Base-by-base conservation (phyloP, 2,113 vertebrate species). In the Pseudorectes ferrugineus region DNA sequence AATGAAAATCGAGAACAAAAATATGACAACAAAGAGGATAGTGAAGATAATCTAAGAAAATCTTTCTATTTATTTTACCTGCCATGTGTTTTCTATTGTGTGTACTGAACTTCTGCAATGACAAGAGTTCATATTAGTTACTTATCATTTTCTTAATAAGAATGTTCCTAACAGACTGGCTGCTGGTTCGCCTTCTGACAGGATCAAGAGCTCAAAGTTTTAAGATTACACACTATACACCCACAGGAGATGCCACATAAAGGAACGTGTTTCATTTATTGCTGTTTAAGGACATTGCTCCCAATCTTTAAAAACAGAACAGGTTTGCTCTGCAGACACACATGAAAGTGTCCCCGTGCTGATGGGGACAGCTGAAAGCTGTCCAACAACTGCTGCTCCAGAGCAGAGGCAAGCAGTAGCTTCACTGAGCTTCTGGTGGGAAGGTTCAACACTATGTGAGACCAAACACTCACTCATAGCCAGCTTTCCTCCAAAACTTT, bases 321-420 rank as follows among this genome's bases (percentile, higher is more conserved):
- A 81, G 11, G 14, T 49, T 92, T 88, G 35, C 55, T 81, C 25
- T 45, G 49, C 26, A 76, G 45, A 28, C 36, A 67, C 43, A 36
- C 45, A 14, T 13, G 5, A 1, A 73, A 61, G 14, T 55, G 61
- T 20, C 46, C 28, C 38, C 28, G 43, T 15, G 70, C 61, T 82
- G 45, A 40, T 0, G 2, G 45, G 15, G 36, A 28, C 42, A n/a
- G 25, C 65, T 62, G 25, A 40, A 45, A 75, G 43, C 33, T 63
- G 42, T 9, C 24, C 72, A 66, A 16, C 35, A 49, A 6, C 25
- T 24, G 52, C 45, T 63, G 36, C 13, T 33, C 6, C 61, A 46
- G n/a, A 73, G 65, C 13, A 3, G 43, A 89, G 33, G 24, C 2
- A 2, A 68, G 25, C 0, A 0, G 14, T 2, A 49, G 13, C 26